Percentiles rank a stretch among this genome's conserved stretches.
These are phyloP conservation scores for Microcebus murinus DNA, from an alignment of 2,113 vertebrate genomes.

Conservation along the genomic window DNA sequence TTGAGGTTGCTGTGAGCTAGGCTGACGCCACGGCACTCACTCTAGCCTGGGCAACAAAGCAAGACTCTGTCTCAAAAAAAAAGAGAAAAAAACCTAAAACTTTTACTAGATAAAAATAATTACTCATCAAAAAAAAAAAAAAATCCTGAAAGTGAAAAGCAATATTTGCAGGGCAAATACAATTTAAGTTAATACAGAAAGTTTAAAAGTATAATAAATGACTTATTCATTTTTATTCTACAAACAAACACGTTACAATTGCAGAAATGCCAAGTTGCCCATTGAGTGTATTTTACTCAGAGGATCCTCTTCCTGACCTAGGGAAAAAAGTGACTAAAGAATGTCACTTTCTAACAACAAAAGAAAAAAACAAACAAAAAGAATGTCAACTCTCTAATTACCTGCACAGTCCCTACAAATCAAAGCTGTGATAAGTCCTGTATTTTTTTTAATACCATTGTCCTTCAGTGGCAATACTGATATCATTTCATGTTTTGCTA, in stretches of 20 bases:
- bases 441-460: background rate
- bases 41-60: too few relatives aligned
- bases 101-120: background rate
- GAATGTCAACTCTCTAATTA: background rate
- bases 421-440: background rate
- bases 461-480: background rate
- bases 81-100: background rate
- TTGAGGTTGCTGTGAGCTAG: too few relatives aligned
- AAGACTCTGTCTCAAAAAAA: too few relatives aligned
- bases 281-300: background rate
- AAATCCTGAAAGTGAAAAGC: conserved; percentile 3
- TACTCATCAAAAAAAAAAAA: background rate
- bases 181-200: background rate
- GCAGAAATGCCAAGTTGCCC: background rate
- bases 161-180: background rate
- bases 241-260: background rate
- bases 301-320: background rate
- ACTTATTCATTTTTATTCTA: background rate
- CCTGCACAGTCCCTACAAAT: background rate
- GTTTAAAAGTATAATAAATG: background rate
- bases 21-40: too few relatives aligned
- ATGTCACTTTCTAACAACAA: background rate
- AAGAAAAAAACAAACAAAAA: background rate
- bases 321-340: background rate
- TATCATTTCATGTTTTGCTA: background rate